These are phyloP conservation scores for Ditula angustiorana DNA, from an alignment of 2,888 invertebrate species.

Conservation along the genomic window DNA sequence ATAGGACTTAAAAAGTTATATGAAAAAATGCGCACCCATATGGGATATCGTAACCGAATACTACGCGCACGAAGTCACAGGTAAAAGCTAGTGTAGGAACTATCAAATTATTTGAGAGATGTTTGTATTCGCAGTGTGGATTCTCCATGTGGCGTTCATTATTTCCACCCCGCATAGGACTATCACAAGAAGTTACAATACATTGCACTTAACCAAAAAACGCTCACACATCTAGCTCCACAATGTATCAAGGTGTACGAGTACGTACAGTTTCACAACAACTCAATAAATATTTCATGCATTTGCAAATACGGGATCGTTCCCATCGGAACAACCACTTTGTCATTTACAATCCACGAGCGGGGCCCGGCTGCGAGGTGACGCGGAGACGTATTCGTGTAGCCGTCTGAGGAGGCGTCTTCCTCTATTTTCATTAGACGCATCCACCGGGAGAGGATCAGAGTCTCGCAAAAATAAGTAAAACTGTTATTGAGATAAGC, in stretches of 20 bases:
- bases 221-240: constrained; percentile 2
- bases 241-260: neutral
- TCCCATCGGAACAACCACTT: constrained; percentile 42
- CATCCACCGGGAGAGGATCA: constrained; percentile 79
- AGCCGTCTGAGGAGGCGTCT: constrained; percentile 49
- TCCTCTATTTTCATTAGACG: constrained; percentile 80
- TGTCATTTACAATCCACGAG: constrained; percentile 49
- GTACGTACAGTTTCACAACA: constrained; percentile 12
- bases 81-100: no score
- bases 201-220: constrained; percentile 15
- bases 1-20: no score
- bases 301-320: constrained; percentile 29
- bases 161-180: no score
- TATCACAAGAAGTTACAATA: no score
- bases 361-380: constrained; percentile 43
- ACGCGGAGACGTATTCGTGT: constrained; percentile 46
- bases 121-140: no score
- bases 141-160: no score
- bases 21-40: no score
- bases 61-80: no score
- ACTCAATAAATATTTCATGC: constrained; percentile 37
- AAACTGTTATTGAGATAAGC: constrained; percentile 86
- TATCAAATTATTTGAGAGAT: no score
- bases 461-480: constrained; percentile 83
- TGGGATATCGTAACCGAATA: no score